Conservation (phyloP, 2,888 invertebrate genomes). For the Strigamia maritima region DNA sequence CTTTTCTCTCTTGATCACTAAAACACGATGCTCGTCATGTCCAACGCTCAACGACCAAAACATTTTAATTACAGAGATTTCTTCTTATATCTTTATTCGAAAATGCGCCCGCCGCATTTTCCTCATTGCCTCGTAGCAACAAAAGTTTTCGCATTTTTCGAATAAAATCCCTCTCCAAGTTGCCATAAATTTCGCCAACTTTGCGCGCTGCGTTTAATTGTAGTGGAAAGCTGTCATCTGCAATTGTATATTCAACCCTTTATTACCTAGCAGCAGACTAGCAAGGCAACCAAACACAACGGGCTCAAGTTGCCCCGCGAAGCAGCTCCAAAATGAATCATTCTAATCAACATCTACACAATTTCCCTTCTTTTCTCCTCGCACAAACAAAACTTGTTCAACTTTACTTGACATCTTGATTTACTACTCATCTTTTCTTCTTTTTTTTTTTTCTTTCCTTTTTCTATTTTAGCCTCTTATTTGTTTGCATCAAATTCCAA, state of each 20-base stretch:
- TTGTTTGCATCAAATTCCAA: slow-evolving; percentile 25
- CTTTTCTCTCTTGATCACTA: slow-evolving; percentile 28
- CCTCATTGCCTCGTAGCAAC: not conserved
- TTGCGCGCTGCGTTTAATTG: not conserved
- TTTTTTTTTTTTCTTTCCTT: not conserved
- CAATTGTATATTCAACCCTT: slow-evolving; percentile 29
- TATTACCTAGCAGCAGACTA: not conserved
- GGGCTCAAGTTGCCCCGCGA: slow-evolving; percentile 6
- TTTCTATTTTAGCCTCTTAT: not conserved
- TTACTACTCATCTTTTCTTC: slow-evolving; percentile 1
- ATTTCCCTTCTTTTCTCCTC: not conserved
- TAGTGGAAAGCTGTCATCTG: slow-evolving; percentile 20
- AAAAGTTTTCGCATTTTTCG: not conserved
- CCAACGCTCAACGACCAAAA: not conserved
- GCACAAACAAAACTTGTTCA: not conserved
- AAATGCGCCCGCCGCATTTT: not conserved
- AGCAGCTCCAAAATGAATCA: not conserved
- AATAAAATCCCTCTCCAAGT: not conserved
- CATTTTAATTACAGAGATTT: not conserved
- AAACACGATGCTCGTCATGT: slow-evolving; percentile 26
- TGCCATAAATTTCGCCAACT: slow-evolving; percentile 1
- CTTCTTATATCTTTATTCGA: not conserved
- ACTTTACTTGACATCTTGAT: not conserved
- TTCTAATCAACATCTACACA: not conserved
- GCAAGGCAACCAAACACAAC: not conserved